A percentile compares a stretch with the other conserved stretches of the same genome.
These are phyloP conservation scores for Salvelinus alpinus DNA, from an alignment of 2,113 vertebrate genomes.

Conservation along the genomic window DNA sequence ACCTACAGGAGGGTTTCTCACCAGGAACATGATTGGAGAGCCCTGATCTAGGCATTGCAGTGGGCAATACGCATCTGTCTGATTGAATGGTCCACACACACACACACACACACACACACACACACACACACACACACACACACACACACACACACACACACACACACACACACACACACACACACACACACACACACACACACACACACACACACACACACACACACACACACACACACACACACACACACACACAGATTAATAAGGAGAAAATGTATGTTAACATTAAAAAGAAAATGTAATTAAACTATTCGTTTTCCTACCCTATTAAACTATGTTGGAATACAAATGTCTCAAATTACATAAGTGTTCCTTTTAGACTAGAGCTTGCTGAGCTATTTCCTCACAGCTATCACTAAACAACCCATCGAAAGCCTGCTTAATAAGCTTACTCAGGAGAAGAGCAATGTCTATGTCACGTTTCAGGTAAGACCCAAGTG, in stretches of 20 bases:
- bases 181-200: neutral
- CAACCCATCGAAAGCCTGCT: constrained; percentile 21
- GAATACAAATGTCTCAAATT: constrained; percentile 21
- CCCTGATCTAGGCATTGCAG: neutral
- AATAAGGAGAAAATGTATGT: constrained; percentile 9
- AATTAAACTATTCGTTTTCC: constrained; percentile 22
- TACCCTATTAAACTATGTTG: constrained; percentile 11
- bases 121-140: neutral
- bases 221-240: no score
- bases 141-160: neutral
- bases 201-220: no score
- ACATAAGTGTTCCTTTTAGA: constrained; percentile 6
- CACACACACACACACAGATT: no score
- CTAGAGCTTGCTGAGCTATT: neutral
- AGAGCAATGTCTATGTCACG: constrained; percentile 33
- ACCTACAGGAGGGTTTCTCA: no score
- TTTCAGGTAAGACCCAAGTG: no score
- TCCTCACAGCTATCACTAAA: neutral
- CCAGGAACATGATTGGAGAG: no score
- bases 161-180: neutral
- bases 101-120: neutral
- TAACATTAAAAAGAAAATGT: constrained; percentile 12
- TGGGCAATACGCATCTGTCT: constrained; percentile 31
- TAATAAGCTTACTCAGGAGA: constrained; percentile 42
- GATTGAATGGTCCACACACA: constrained; percentile 16